Evolutionary conservation across 2,888 invertebrate species (phyloP).

Genomic region (Panopea generosa): DNA sequence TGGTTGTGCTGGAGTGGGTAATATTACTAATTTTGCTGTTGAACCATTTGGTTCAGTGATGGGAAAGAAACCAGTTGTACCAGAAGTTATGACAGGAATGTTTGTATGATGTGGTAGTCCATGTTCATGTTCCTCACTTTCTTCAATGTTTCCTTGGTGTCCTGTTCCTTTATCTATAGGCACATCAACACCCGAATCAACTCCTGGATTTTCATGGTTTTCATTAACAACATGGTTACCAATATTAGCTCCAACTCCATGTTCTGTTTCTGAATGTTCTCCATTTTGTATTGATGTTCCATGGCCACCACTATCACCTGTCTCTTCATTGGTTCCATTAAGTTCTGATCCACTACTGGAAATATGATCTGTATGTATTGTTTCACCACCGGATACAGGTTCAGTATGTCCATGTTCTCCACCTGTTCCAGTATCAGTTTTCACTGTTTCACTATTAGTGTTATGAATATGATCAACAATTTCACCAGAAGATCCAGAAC

Average conservation of each 20-base stretch:
- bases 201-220: background rate
- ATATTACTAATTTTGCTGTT: slow-evolving; percentile 14
- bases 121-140: slow-evolving; percentile 5
- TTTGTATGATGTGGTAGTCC: slow-evolving; percentile 16
- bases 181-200: slow-evolving; percentile 22
- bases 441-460: too few relatives aligned
- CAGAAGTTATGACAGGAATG: slow-evolving; percentile 9
- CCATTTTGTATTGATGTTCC: too few relatives aligned
- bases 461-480: too few relatives aligned
- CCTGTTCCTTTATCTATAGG: slow-evolving; percentile 33
- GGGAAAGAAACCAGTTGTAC: background rate
- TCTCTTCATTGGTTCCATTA: too few relatives aligned
- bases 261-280: too few relatives aligned
- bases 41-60: background rate
- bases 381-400: background rate
- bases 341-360: background rate
- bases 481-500: too few relatives aligned
- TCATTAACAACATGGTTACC: background rate
- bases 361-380: background rate
- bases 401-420: background rate
- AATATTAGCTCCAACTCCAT: background rate
- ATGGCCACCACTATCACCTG: too few relatives aligned
- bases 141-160: slow-evolving; percentile 4
- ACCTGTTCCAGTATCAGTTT: too few relatives aligned
- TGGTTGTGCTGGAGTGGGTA: slow-evolving; percentile 34